Evolutionary conservation across 2,797 vertebrate genomes (phyloP), one percentile per base, ranked within the genome.

Genomic region (Zalophus californianus): DNA sequence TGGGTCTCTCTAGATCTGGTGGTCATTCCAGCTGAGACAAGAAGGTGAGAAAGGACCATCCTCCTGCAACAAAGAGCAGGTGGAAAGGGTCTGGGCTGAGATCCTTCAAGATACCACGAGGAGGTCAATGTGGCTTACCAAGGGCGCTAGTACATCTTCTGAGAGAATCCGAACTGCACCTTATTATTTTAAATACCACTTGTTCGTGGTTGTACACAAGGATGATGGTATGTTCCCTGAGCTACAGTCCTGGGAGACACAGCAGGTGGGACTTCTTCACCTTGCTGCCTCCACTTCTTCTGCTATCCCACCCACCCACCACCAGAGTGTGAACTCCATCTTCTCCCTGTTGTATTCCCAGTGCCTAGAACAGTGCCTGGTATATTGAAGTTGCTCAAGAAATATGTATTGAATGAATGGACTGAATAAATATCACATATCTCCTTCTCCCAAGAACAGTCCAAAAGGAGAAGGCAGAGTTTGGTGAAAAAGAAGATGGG

Each of bases 371-470:
- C 78, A 21, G 73, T 5, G n/a, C 35, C 5, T 3, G 14, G 62
- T 0, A 5, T 16, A 6, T 0, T 35, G 21, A 32, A 32, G 11
- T 4, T 7, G 4, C n/a, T 35, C 62, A 16, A 23, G 25, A 60
- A 48, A 2, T 0, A 27, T 1, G 0, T 41, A 38, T 0, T 16
- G 10, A 35, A 41, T 2, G 21, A 35, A 27, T 0, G 66, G 25
- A 23, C 23, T 1, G 50, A 58, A 18, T 18, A 13, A 15, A 3
- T 0, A 29, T 10, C 38, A 20, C 4, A 13, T n/a, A 10, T 6
- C 18, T 32, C 20, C 41, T 64, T 54, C 54, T 68, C 11, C 27
- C 1, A 1, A 5, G 7, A 44, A 56, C 3, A n/a, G 75, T 16
- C 21, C 23, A 13, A 27, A 50, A 18, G 1, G 58, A 78, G 38